Evolutionary conservation across 2,888 invertebrate genomes (phyloP).

Genomic region (Polyploca ridens): DNA sequence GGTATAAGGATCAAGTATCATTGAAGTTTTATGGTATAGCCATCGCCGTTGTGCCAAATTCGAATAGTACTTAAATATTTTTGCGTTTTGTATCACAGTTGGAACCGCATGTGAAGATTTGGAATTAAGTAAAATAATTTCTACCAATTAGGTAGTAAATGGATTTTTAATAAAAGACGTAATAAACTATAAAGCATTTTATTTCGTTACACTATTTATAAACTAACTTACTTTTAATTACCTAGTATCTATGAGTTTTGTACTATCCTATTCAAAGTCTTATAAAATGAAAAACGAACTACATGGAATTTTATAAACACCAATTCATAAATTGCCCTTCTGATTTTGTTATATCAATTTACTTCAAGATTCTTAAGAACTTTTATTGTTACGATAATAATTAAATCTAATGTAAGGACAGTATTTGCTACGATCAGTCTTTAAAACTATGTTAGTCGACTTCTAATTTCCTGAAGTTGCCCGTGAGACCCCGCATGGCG

Average conservation of each 20-base stretch:
- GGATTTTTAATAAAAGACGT: constrained; percentile 72
- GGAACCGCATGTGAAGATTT: constrained; percentile 49
- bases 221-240: not conserved
- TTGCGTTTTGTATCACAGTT: constrained; percentile 50
- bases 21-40: not conserved
- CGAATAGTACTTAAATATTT: constrained; percentile 14
- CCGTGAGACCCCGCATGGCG: constrained; percentile 88
- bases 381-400: too few species aligned
- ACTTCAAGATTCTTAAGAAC: too few species aligned
- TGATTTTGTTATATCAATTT: too few species aligned
- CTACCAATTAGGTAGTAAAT: constrained; percentile 60
- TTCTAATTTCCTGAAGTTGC: constrained; percentile 91
- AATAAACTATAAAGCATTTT: constrained; percentile 35
- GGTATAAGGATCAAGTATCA: not conserved
- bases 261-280: not conserved
- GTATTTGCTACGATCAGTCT: not conserved
- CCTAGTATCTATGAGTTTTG: not conserved
- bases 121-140: constrained; percentile 55
- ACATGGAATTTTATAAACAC: too few species aligned
- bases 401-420: too few species aligned
- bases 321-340: too few species aligned
- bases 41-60: not conserved
- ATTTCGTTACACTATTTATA: constrained; percentile 10
- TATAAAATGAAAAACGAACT: not conserved
- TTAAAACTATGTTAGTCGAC: constrained; percentile 83